These are phyloP conservation scores for Pimephales promelas DNA, from an alignment of 2,113 vertebrate species.

Conservation along the genomic window DNA sequence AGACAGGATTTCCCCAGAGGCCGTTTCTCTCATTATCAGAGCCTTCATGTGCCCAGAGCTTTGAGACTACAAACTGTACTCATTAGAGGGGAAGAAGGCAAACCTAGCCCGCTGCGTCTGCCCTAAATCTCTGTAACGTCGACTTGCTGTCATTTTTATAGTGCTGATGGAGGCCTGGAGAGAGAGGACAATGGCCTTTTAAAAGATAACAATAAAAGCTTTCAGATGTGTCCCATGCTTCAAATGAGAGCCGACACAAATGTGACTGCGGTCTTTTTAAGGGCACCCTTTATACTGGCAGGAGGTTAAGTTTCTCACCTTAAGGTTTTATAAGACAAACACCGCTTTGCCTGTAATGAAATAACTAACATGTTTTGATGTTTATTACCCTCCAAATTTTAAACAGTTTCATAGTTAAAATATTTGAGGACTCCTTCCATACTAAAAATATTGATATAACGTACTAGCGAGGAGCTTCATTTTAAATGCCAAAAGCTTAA, in stretches of 20 bases:
- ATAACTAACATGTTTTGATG: neutral
- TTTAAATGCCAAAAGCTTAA: conserved; percentile 28
- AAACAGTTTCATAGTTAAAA: neutral
- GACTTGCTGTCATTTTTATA: conserved; percentile 43
- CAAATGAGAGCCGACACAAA: conserved; percentile 38
- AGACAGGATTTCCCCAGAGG: conserved; percentile 27
- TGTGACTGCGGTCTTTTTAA: conserved; percentile 13
- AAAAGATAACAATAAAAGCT: conserved; percentile 52
- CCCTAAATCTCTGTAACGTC: conserved; percentile 48
- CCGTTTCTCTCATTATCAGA: conserved; percentile 38
- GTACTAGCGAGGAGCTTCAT: neutral
- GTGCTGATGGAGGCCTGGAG: conserved; percentile 10
- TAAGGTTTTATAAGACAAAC: conserved; percentile 11
- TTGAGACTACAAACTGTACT: conserved; percentile 35
- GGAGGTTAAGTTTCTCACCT: conserved; percentile 17
- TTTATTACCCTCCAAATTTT: neutral
- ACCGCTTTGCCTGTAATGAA: neutral
- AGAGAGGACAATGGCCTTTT: conserved; percentile 44
- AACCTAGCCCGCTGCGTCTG: conserved; percentile 18
- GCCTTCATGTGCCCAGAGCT: conserved; percentile 7
- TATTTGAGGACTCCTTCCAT: neutral
- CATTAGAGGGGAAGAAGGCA: conserved; percentile 41
- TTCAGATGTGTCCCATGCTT: conserved; percentile 46
- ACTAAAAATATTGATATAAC: neutral
- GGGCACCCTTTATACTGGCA: conserved; percentile 27